Conservation (phyloP, 1,140 invertebrate genomes). For the Drosophila virilis region DNA sequence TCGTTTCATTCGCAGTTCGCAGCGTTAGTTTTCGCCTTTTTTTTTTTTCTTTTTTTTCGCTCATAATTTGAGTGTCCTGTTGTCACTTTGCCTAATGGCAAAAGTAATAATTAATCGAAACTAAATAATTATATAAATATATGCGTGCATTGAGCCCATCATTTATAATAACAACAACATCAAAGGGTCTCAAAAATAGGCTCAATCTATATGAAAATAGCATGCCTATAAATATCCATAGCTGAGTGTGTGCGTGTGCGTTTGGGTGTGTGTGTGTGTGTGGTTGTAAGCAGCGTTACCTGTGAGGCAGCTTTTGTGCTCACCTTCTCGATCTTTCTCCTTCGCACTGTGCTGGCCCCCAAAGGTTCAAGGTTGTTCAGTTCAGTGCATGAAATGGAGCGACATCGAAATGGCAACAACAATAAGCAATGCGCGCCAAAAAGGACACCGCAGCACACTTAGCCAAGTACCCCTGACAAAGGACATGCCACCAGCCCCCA, state of each 20-base stretch:
- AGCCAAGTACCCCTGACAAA: neutral
- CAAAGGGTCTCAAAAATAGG: constrained; percentile 7
- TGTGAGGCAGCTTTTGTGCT: constrained; percentile 22
- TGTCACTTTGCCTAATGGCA: neutral
- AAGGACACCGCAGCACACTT: constrained; percentile 19
- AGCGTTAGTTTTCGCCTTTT: constrained; percentile 1
- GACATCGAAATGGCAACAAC: constrained; percentile 34
- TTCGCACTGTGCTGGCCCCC: constrained; percentile 30
- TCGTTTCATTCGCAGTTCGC: constrained; percentile 37
- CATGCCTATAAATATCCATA: constrained; percentile 37
- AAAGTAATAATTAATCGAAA: neutral
- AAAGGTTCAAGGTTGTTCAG: constrained; percentile 57
- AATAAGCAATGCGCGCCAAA: constrained; percentile 42
- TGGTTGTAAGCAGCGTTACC: constrained; percentile 12
- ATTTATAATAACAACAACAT: constrained; percentile 11
- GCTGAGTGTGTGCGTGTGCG: constrained; percentile 6
- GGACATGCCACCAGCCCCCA: neutral
- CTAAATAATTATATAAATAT: constrained; percentile 6
- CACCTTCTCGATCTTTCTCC: constrained; percentile 8
- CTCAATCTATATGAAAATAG: constrained; percentile 31
- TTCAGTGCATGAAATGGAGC: constrained; percentile 41
- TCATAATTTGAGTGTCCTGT: constrained; percentile 27
- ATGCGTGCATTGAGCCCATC: neutral
- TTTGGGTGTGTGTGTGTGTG: constrained; percentile 11
- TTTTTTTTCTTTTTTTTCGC: constrained; percentile 1